Base-by-base conservation (phyloP, 2,888 invertebrate genomes). In the Noctua janthina region DNA sequence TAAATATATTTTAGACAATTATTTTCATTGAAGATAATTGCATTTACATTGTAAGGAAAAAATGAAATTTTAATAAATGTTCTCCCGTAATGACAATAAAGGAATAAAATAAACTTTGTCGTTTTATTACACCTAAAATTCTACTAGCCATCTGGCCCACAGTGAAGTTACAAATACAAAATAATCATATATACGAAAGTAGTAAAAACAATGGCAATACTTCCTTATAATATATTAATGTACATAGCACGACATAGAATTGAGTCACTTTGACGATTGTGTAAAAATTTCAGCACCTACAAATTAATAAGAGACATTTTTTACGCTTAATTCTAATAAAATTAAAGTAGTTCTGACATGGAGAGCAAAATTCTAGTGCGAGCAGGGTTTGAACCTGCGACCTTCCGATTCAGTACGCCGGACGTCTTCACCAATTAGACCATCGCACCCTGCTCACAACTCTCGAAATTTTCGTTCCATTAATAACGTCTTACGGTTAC, bases 51-150 rank as follows among this genome's bases (percentile, higher is more conserved):
- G 88, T 91, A 94, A 93, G 95, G 93, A 96, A 96, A 96, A 94
- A 95, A 95, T 96, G 91, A 93, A 94, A 94, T 96, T 96, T 95
- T 92, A 93, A 95, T 94, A 96, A 95, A 90, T 96, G 96, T 96
- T 95, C 95, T 95, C 93, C 94, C 89, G 95, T 96, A 95, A 94
- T 96, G 96, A 96, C 95, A 96, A 96, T 97, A 97, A 97, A 97
- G 95, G 94, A 96, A 95, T 96, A 94, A 95, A 96, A 93, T 92
- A 91, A 90, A 92, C 43, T 75, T 68, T 83, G 78, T 89, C 85
- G 62, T 73, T 77, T 85, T 74, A 75, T 67, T 84, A 59, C 6
- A 29, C 0, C 2, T 43, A 23, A 20, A 39, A 2, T 17, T 15
- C 8, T 13, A 10, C 11, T 23, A 29, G 11, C n/a, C 5, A 8